These are phyloP conservation scores for Antheraea pernyi DNA, from an alignment of 1,140 invertebrate species.

Conservation along the genomic window DNA sequence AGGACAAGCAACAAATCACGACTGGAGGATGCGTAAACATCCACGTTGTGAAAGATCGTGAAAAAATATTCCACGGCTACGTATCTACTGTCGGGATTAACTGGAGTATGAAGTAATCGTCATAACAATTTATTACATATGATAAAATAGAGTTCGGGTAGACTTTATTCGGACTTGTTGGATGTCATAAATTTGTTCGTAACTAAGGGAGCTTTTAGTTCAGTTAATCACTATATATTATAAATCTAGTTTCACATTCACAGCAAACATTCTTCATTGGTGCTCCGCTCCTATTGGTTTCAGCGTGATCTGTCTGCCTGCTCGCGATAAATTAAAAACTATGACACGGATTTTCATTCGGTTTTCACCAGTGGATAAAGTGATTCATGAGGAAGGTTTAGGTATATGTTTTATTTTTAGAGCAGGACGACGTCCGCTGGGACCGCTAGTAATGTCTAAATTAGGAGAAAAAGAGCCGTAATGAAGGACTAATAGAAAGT, in stretches of 20 bases:
- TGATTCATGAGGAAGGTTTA: too few species aligned
- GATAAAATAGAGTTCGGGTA: background rate
- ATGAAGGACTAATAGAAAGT: too few species aligned
- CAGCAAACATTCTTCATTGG: background rate
- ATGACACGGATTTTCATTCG: too few species aligned
- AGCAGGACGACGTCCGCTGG: too few species aligned
- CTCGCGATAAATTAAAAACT: too few species aligned
- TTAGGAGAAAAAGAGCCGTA: too few species aligned
- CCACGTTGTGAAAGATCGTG: constrained; percentile 16
- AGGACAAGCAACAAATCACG: constrained; percentile 29
- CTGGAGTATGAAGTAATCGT: background rate
- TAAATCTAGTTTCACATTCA: too few species aligned
- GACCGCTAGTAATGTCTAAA: too few species aligned
- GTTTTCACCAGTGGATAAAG: too few species aligned
- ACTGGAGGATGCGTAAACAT: constrained; percentile 40
- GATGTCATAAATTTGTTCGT: background rate
- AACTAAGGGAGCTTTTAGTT: background rate
- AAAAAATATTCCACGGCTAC: constrained; percentile 18
- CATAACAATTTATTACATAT: constrained; percentile 1
- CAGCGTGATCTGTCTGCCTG: too few species aligned
- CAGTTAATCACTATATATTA: too few species aligned
- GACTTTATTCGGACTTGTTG: background rate
- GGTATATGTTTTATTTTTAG: too few species aligned
- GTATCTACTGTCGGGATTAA: background rate
- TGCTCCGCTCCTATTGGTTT: background rate